These are phyloP conservation scores for Pitta sordida DNA, from an alignment of 2,113 vertebrate genomes.

Conservation along the genomic window DNA sequence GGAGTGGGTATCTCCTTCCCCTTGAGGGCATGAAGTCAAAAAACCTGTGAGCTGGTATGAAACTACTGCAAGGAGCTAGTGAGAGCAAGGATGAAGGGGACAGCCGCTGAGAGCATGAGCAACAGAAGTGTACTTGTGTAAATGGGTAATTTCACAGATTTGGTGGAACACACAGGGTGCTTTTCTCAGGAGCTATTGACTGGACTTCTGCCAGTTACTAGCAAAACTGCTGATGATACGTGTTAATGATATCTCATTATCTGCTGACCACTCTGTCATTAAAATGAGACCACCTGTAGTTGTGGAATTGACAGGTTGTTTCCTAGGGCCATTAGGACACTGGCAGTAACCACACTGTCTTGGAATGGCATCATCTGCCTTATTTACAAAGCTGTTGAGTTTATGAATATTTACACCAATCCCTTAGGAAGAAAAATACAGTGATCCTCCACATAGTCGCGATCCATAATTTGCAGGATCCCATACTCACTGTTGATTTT, in stretches of 20 bases:
- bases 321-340: background rate
- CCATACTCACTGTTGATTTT: no score
- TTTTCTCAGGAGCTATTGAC: background rate
- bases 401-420: background rate
- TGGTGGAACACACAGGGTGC: background rate
- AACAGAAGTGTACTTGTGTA: background rate
- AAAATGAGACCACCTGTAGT: constrained; percentile 12
- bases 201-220: background rate
- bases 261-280: constrained; percentile 1
- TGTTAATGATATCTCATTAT: constrained; percentile 33
- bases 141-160: background rate
- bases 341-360: background rate
- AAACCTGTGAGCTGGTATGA: background rate
- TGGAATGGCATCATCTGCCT: background rate
- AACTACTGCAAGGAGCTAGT: background rate
- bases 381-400: background rate
- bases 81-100: background rate
- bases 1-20: background rate
- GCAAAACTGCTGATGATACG: background rate
- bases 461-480: no score
- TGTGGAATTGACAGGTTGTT: background rate
- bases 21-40: background rate
- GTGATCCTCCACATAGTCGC: no score
- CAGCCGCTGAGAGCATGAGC: background rate
- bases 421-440: background rate